Evolutionary conservation across 2,113 vertebrate genomes (phyloP).

Genomic region (Labrus mixtus): DNA sequence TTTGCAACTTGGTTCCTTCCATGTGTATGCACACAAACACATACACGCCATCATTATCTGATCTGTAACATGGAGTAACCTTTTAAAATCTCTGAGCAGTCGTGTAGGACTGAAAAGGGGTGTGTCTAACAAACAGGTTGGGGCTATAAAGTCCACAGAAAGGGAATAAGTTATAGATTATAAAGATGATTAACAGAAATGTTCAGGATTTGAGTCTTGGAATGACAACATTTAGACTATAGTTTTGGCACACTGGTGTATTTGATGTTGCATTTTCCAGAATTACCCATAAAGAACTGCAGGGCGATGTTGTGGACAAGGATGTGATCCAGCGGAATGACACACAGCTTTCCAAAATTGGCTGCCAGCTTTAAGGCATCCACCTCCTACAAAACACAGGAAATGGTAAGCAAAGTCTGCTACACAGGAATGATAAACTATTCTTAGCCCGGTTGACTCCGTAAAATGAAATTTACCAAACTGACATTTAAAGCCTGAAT

Average conservation of each 20-base stretch:
- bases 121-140: neutral
- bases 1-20: neutral
- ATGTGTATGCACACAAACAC: neutral
- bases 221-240: neutral
- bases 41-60: slow-evolving; percentile 29
- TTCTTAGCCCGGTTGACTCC: neutral
- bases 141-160: slow-evolving; percentile 1
- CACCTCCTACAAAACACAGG: slow-evolving; percentile 87
- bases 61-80: slow-evolving; percentile 30
- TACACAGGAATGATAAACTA: neutral
- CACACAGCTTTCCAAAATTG: slow-evolving; percentile 98
- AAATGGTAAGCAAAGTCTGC: slow-evolving; percentile 8
- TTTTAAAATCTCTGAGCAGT: slow-evolving; percentile 31
- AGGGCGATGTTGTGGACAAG: slow-evolving; percentile 98
- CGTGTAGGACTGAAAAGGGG: slow-evolving; percentile 2
- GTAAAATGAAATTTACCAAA: neutral
- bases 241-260: neutral
- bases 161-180: slow-evolving; percentile 32
- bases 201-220: slow-evolving; percentile 8
- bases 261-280: slow-evolving; percentile 4
- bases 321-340: slow-evolving; percentile 97
- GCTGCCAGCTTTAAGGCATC: slow-evolving; percentile 97
- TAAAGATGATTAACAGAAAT: slow-evolving; percentile 42
- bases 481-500: neutral
- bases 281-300: slow-evolving; percentile 99